These are phyloP conservation scores for Leptodactylus fuscus DNA, from an alignment of 2,113 vertebrate genomes.

Conservation along the genomic window DNA sequence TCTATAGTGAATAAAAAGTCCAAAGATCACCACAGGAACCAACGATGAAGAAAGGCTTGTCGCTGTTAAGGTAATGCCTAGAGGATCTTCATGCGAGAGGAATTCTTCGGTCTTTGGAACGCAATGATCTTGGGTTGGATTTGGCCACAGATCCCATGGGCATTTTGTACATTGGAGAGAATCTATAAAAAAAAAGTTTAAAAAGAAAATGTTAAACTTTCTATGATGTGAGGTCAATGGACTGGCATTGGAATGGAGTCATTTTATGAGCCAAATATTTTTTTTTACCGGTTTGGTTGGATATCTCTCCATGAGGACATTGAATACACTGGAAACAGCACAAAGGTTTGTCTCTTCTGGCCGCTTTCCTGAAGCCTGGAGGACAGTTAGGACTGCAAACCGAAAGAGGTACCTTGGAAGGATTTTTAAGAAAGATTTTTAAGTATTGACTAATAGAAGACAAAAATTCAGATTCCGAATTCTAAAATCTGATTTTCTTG, in stretches of 20 bases:
- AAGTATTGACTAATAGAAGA: too few relatives aligned
- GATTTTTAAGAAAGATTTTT: background rate
- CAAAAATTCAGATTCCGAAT: too few relatives aligned
- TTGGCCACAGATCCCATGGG: slow-evolving; percentile 37
- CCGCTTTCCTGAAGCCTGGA: slow-evolving; percentile 74
- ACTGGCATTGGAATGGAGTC: background rate
- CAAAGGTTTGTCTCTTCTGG: slow-evolving; percentile 72
- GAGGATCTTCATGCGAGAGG: slow-evolving; percentile 18
- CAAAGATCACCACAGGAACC: slow-evolving; percentile 22
- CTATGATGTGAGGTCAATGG: background rate
- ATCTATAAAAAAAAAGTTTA: background rate
- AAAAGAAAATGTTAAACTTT: background rate
- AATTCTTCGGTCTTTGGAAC: slow-evolving; percentile 36
- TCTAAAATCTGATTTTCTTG: too few relatives aligned
- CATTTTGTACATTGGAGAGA: slow-evolving; percentile 9
- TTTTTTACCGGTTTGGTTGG: slow-evolving; percentile 75
- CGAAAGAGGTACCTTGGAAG: slow-evolving; percentile 71
- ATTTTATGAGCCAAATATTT: too few relatives aligned
- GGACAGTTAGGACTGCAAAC: slow-evolving; percentile 75
- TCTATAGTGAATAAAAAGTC: slow-evolving; percentile 31
- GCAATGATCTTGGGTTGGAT: background rate
- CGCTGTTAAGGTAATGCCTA: background rate
- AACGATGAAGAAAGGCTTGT: slow-evolving; percentile 26
- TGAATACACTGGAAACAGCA: slow-evolving; percentile 81
- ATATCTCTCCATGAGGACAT: slow-evolving; percentile 77